A percentile compares a stretch with the other conserved stretches of the same genome.
Conservation (phyloP, 2,888 invertebrate genomes). For the Cephonodes hylas region DNA sequence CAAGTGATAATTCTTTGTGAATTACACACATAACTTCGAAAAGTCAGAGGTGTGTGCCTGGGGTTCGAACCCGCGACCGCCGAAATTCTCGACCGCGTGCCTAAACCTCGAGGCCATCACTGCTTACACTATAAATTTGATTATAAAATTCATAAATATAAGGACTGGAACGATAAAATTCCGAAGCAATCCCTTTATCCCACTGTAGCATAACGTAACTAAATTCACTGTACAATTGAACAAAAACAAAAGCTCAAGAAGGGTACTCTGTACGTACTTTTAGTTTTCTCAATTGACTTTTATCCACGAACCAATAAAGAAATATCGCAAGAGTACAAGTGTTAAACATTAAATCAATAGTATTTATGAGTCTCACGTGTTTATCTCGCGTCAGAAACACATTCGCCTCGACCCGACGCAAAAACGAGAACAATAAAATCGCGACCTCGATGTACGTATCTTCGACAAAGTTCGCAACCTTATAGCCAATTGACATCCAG, state of each 20-base stretch:
- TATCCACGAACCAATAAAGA: constrained; percentile 11
- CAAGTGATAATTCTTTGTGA: too few relatives aligned
- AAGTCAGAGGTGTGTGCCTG: too few relatives aligned
- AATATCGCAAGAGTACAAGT: constrained; percentile 15
- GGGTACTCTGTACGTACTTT: not conserved
- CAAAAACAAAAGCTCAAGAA: constrained; percentile 2
- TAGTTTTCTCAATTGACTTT: constrained; percentile 9
- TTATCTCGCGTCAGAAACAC: constrained; percentile 48
- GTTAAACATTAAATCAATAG: constrained; percentile 19
- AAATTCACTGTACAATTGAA: not conserved
- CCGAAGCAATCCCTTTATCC: not conserved
- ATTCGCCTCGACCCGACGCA: constrained; percentile 43
- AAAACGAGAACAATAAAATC: constrained; percentile 54
- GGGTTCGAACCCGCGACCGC: too few relatives aligned
- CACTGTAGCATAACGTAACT: not conserved
- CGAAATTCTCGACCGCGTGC: too few relatives aligned
- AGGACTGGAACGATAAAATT: not conserved
- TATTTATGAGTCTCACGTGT: constrained; percentile 38
- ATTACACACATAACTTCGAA: too few relatives aligned
- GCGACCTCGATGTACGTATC: constrained; percentile 37
- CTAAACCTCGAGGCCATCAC: too few relatives aligned
- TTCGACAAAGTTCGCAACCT: constrained; percentile 62
- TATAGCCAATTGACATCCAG: constrained; percentile 76
- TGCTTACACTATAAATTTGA: not conserved
- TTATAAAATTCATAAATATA: not conserved